Evolutionary conservation across 2,888 invertebrate genomes (phyloP).

Genomic region (Polydrusus cervinus): DNA sequence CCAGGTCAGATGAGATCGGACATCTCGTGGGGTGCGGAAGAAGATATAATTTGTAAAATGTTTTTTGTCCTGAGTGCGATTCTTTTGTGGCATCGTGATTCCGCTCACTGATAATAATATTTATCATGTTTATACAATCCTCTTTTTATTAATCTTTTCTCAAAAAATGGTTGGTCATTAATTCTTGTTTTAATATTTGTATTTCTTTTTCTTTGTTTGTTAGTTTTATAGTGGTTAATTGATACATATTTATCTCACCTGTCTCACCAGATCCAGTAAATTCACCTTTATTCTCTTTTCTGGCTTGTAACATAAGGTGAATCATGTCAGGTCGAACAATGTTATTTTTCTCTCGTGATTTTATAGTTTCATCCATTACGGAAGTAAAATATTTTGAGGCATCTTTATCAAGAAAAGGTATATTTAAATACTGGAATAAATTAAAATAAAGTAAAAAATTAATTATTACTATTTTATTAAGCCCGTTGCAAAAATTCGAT

Average conservation of each 20-base stretch:
- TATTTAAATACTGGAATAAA: not conserved
- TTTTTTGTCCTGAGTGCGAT: no score
- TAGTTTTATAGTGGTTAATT: not conserved
- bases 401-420: not conserved
- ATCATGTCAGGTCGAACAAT: constrained; percentile 70
- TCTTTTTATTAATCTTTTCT: no score
- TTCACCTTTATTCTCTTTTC: not conserved
- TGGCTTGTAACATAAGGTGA: constrained; percentile 72
- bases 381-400: constrained; percentile 56
- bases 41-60: no score
- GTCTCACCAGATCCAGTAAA: constrained; percentile 60
- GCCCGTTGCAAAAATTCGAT: no score
- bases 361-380: constrained; percentile 59
- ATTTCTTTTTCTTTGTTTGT: no score
- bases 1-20: no score
- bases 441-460: not conserved
- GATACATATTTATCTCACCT: not conserved
- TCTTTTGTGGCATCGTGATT: no score
- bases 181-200: no score
- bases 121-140: no score
- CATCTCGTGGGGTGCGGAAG: no score
- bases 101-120: no score
- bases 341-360: constrained; percentile 56
- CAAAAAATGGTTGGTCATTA: no score
- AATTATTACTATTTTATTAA: not conserved